Conservation (phyloP, 2,113 vertebrate genomes). For the Megaceryle torquata region DNA sequence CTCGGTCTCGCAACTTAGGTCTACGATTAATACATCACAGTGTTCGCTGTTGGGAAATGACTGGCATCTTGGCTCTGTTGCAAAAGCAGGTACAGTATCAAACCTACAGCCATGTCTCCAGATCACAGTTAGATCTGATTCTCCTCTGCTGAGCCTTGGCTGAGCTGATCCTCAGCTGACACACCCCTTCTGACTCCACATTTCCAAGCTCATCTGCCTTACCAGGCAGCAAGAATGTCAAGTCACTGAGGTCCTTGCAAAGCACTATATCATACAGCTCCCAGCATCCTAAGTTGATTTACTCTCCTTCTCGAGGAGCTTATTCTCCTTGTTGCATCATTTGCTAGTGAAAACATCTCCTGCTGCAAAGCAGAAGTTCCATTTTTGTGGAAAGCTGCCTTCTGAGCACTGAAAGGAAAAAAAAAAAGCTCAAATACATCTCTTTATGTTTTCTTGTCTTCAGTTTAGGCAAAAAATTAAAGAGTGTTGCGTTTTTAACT, state of each 20-base stretch:
- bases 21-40: background rate
- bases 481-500: background rate
- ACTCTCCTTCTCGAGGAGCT: background rate
- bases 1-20: rapidly evolving
- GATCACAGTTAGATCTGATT: background rate
- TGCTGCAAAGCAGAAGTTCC: background rate
- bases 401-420: background rate
- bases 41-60: background rate
- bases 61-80: background rate
- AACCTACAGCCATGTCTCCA: background rate
- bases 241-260: background rate
- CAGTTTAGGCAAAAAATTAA: background rate
- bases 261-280: background rate
- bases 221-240: background rate
- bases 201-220: background rate
- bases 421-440: background rate
- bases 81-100: background rate
- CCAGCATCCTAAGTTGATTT: background rate
- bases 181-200: background rate
- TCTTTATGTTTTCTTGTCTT: background rate
- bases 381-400: background rate
- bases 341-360: background rate
- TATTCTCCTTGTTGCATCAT: background rate
- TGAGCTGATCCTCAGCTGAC: background rate
- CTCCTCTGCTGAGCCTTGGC: background rate